Evolutionary conservation across 2,113 vertebrate genomes (phyloP).

Genomic region (Nothobranchius kuhntae): DNA sequence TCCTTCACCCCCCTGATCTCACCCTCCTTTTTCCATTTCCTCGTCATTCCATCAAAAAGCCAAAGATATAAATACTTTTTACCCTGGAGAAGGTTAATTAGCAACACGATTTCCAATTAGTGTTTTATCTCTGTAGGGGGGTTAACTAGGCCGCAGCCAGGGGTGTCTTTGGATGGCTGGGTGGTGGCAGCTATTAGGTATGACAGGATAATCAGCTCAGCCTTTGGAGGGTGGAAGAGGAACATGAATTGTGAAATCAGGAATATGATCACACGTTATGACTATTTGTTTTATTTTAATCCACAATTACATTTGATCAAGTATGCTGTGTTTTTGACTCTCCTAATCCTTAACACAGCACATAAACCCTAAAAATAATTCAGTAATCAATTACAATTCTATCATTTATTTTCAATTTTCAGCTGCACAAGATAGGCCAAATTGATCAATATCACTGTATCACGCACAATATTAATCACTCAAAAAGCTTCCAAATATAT

Average conservation of each 20-base stretch:
- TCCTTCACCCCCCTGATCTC: slow-evolving; percentile 3
- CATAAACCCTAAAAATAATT: too few relatives aligned
- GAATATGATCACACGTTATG: too few relatives aligned
- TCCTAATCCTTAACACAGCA: too few relatives aligned
- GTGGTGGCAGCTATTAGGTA: slow-evolving; percentile 8
- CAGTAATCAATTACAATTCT: too few relatives aligned
- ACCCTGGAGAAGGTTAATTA: slow-evolving; percentile 82
- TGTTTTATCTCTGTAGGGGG: slow-evolving; percentile 76
- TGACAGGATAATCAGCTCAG: slow-evolving; percentile 34
- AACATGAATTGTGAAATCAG: neutral
- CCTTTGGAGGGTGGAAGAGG: neutral
- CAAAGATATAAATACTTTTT: slow-evolving; percentile 78
- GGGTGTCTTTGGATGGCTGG: slow-evolving; percentile 43
- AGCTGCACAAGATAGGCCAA: too few relatives aligned
- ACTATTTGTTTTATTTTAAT: too few relatives aligned
- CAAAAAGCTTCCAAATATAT: too few relatives aligned
- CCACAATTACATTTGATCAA: too few relatives aligned
- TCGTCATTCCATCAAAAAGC: slow-evolving; percentile 58
- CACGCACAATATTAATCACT: too few relatives aligned
- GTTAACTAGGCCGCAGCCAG: slow-evolving; percentile 78
- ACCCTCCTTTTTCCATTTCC: slow-evolving; percentile 8
- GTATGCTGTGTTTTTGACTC: too few relatives aligned
- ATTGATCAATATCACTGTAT: too few relatives aligned
- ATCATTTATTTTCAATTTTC: too few relatives aligned
- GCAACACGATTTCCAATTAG: slow-evolving; percentile 81